Percentiles rank a stretch among this genome's conserved stretches.
Evolutionary conservation across 2,888 invertebrate genomes (phyloP).

Genomic region (Aphidoletes aphidimyza): DNA sequence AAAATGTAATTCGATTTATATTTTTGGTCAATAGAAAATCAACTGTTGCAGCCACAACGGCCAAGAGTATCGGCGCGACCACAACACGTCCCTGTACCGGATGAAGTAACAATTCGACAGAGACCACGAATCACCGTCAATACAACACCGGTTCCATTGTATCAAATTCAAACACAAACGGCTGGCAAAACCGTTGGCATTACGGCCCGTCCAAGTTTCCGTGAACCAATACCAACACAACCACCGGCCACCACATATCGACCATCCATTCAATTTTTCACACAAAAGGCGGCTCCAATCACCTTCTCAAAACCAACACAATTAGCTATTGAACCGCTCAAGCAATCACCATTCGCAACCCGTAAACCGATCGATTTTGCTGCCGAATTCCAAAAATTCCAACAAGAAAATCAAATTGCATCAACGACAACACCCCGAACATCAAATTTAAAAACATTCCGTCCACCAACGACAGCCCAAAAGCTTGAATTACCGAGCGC

Average conservation of each 20-base stretch:
- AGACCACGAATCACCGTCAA: conserved; percentile 66
- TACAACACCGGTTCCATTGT: conserved; percentile 67
- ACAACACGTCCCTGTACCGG: conserved; percentile 56
- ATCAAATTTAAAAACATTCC: conserved; percentile 60
- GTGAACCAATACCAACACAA: conserved; percentile 68
- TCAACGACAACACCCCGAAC: conserved; percentile 64
- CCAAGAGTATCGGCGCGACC: conserved; percentile 61
- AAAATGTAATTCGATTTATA: too few species aligned
- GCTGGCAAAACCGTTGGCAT: conserved; percentile 70
- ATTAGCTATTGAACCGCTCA: conserved; percentile 56
- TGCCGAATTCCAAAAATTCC: conserved; percentile 80
- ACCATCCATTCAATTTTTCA: conserved; percentile 73
- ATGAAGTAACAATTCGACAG: conserved; percentile 60
- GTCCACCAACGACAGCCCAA: conserved; percentile 62
- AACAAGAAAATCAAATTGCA: conserved; percentile 72
- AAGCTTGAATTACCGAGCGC: conserved; percentile 64
- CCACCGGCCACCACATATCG: conserved; percentile 76
- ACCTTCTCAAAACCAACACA: conserved; percentile 56
- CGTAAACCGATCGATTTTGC: conserved; percentile 72
- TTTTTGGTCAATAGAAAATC: not conserved
- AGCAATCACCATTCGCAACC: not conserved
- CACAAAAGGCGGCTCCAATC: conserved; percentile 68
- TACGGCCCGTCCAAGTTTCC: conserved; percentile 72
- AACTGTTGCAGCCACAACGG: conserved; percentile 63
- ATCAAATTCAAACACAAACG: conserved; percentile 61